Conservation (phyloP, 2,888 invertebrate genomes). For the Zele albiditarsus region DNA sequence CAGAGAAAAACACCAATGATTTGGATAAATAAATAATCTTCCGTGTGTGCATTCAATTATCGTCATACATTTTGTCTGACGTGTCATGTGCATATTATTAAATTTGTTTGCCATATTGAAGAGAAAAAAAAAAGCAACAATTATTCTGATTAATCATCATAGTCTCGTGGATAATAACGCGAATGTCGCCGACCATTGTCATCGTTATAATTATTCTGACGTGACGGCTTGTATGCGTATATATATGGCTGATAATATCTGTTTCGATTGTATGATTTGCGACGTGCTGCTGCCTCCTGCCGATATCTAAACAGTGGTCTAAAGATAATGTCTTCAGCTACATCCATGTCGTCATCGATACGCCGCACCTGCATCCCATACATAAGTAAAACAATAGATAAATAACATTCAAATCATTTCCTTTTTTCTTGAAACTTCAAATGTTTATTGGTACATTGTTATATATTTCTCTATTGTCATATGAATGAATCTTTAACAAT, state of each 20-base stretch:
- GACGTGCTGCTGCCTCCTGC: constrained; percentile 52
- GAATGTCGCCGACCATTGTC: constrained; percentile 39
- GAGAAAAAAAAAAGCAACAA: not conserved
- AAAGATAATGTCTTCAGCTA: constrained; percentile 68
- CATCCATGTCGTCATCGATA: constrained; percentile 57
- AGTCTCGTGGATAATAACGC: constrained; percentile 21
- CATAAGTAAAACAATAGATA: not conserved
- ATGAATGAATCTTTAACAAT: not conserved
- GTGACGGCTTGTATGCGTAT: constrained; percentile 44
- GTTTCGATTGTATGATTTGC: constrained; percentile 11
- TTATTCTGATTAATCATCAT: constrained; percentile 1
- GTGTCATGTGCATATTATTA: not conserved
- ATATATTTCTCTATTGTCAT: not conserved
- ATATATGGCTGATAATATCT: constrained; percentile 38
- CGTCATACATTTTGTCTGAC: constrained; percentile 1
- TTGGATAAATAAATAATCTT: not conserved
- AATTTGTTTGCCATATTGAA: not conserved
- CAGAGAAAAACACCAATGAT: not conserved
- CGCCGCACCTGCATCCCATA: constrained; percentile 45
- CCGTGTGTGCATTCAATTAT: not conserved
- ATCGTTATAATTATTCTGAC: constrained; percentile 49
- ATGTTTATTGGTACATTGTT: not conserved
- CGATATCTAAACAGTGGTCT: constrained; percentile 67
- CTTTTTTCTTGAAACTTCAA: not conserved
- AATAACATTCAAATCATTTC: constrained; percentile 1